phyloP scores from a whole-genome alignment of 2,888 invertebrate genomes.

The Catocala sponsa region DNA sequence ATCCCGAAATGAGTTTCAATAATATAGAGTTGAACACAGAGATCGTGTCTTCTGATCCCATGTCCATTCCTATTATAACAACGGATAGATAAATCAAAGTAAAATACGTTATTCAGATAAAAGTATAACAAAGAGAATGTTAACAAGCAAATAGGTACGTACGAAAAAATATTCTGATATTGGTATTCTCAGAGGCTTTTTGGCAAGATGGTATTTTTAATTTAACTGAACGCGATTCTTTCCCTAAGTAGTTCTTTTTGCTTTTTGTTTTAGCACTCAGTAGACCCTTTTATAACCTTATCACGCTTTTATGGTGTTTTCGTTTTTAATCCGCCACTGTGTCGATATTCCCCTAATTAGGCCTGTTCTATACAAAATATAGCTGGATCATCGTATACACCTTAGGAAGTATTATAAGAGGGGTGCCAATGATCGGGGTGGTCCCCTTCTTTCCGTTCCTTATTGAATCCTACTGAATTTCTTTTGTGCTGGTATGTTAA shows the following conservation, averaged over 20 bases:
- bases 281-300: slow-evolving; percentile 30
- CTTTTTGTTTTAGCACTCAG: slow-evolving; percentile 26
- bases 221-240: slow-evolving; percentile 42
- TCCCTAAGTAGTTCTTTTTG: slow-evolving; percentile 29
- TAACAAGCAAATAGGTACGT: slow-evolving; percentile 39
- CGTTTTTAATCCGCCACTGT: slow-evolving; percentile 33
- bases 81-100: slow-evolving; percentile 43
- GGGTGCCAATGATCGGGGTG: slow-evolving; percentile 1
- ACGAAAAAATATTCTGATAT: slow-evolving; percentile 43
- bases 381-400: slow-evolving; percentile 5
- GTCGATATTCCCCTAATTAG: slow-evolving; percentile 17
- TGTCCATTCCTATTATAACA: slow-evolving; percentile 50
- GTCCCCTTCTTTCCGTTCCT: background rate
- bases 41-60: slow-evolving; percentile 47
- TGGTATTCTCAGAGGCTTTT: slow-evolving; percentile 36
- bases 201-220: slow-evolving; percentile 51
- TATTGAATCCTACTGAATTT: slow-evolving; percentile 13
- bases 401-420: background rate
- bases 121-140: slow-evolving; percentile 32
- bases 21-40: slow-evolving; percentile 49
- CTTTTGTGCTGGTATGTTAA: background rate
- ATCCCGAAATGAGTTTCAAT: slow-evolving; percentile 10
- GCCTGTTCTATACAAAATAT: slow-evolving; percentile 4
- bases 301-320: slow-evolving; percentile 34
- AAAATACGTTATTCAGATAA: slow-evolving; percentile 32